Evolutionary conservation across 2,888 invertebrate species (phyloP).

Genomic region (Drosophila nr. fundita): DNA sequence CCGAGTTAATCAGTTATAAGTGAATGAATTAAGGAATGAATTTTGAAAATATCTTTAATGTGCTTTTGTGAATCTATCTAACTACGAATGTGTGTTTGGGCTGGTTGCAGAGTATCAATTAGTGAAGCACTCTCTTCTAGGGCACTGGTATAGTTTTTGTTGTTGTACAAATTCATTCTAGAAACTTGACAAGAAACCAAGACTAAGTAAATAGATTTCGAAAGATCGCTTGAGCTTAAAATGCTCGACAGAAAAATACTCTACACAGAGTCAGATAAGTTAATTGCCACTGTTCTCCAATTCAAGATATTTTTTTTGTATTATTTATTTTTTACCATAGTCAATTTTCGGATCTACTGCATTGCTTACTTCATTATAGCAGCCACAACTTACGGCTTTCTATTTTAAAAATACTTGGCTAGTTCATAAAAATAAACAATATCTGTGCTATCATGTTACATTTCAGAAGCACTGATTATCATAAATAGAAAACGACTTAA

Average conservation of each 20-base stretch:
- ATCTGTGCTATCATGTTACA: too few species aligned
- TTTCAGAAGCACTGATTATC: too few species aligned
- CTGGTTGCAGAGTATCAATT: not conserved
- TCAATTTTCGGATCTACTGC: not conserved
- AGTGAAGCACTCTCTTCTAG: not conserved
- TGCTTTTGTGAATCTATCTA: not conserved
- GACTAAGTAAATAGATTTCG: constrained; percentile 16
- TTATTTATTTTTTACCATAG: not conserved
- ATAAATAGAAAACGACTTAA: too few species aligned
- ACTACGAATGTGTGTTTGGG: not conserved
- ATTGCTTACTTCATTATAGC: not conserved
- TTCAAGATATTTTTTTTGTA: not conserved
- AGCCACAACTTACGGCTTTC: not conserved
- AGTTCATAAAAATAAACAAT: too few species aligned
- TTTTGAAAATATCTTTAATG: not conserved
- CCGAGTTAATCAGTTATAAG: not conserved
- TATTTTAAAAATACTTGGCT: not conserved
- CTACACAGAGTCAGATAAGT: not conserved
- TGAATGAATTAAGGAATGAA: not conserved
- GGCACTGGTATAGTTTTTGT: not conserved
- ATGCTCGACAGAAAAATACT: constrained; percentile 1
- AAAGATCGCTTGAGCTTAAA: not conserved
- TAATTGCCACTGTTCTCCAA: not conserved
- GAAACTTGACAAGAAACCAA: not conserved
- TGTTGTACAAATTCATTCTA: constrained; percentile 14